A percentile compares a stretch with the other conserved stretches of the same genome.
Evolutionary conservation across 1,140 invertebrate species (phyloP).

Genomic region (Zophobas atratus): DNA sequence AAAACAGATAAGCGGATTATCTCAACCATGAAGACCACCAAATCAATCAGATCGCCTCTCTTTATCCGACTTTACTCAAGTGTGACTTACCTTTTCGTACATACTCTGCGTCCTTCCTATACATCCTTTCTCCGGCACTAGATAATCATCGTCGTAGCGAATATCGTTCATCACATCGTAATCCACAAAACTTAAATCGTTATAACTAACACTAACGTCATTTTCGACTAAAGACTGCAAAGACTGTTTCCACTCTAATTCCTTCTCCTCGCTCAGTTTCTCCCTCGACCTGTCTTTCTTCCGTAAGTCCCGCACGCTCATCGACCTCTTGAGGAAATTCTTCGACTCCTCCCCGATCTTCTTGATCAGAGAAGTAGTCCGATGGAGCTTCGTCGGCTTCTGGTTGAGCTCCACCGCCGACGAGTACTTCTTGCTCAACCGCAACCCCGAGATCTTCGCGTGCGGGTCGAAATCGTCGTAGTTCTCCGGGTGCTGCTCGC

Average conservation of each 20-base stretch:
- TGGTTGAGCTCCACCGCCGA: conserved; percentile 60
- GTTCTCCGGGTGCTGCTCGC: conserved; percentile 51
- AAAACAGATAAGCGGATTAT: background rate
- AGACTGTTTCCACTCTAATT: conserved; percentile 63
- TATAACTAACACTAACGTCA: conserved; percentile 65
- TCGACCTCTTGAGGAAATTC: conserved; percentile 60
- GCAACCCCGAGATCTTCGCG: conserved; percentile 47
- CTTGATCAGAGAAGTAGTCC: conserved; percentile 60
- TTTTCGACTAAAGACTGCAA: conserved; percentile 65
- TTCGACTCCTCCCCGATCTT: conserved; percentile 61
- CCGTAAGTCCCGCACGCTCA: conserved; percentile 62
- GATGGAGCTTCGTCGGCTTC: conserved; percentile 44
- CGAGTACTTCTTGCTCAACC: conserved; percentile 57
- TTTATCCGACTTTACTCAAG: too few relatives aligned
- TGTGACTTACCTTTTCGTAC: conserved; percentile 61
- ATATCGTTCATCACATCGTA: conserved; percentile 64
- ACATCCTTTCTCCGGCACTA: conserved; percentile 35
- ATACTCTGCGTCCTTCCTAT: conserved; percentile 63
- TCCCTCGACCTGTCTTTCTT: conserved; percentile 53
- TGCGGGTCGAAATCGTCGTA: conserved; percentile 56
- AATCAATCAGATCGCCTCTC: background rate
- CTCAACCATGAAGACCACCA: background rate
- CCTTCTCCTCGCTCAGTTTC: conserved; percentile 60
- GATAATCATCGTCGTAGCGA: conserved; percentile 52
- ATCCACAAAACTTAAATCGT: conserved; percentile 66